phyloP scores from a whole-genome alignment of 2,888 invertebrate genomes.

The Miltochrista miniata region DNA sequence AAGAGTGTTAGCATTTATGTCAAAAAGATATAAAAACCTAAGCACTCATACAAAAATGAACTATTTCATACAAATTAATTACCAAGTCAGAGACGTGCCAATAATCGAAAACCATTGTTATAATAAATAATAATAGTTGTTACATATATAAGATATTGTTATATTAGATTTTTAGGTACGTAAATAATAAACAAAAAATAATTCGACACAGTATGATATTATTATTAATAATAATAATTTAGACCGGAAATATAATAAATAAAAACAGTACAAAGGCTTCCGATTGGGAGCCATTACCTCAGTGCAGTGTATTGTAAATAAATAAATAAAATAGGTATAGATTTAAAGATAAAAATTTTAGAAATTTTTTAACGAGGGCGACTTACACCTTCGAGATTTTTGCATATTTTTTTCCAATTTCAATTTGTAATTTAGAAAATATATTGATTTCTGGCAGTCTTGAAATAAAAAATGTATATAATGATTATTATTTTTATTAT shows the following conservation, averaged over 20 bases:
- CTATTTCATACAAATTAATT: constrained; percentile 51
- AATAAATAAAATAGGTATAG: constrained; percentile 47
- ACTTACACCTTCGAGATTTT: constrained; percentile 55
- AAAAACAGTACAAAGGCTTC: constrained; percentile 44
- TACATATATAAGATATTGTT: constrained; percentile 73
- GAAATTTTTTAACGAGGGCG: constrained; percentile 61
- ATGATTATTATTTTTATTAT: constrained; percentile 36
- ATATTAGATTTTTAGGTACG: constrained; percentile 53
- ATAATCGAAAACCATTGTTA: constrained; percentile 69
- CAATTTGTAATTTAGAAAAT: constrained; percentile 9
- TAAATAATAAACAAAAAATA: constrained; percentile 50
- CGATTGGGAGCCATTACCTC: constrained; percentile 59
- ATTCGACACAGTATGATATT: constrained; percentile 56
- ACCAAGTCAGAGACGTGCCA: constrained; percentile 74
- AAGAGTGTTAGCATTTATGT: constrained; percentile 74
- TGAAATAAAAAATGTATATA: constrained; percentile 32
- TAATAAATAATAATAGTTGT: constrained; percentile 65
- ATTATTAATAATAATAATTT: constrained; percentile 51
- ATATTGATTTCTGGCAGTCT: constrained; percentile 32
- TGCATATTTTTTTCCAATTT: constrained; percentile 34
- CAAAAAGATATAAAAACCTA: constrained; percentile 65
- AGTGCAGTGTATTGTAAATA: constrained; percentile 79
- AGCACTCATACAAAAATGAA: constrained; percentile 49
- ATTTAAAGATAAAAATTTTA: constrained; percentile 51
- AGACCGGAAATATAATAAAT: constrained; percentile 37